These are phyloP conservation scores for Zalophus californianus DNA, from an alignment of 2,797 vertebrate species.

Conservation along the genomic window DNA sequence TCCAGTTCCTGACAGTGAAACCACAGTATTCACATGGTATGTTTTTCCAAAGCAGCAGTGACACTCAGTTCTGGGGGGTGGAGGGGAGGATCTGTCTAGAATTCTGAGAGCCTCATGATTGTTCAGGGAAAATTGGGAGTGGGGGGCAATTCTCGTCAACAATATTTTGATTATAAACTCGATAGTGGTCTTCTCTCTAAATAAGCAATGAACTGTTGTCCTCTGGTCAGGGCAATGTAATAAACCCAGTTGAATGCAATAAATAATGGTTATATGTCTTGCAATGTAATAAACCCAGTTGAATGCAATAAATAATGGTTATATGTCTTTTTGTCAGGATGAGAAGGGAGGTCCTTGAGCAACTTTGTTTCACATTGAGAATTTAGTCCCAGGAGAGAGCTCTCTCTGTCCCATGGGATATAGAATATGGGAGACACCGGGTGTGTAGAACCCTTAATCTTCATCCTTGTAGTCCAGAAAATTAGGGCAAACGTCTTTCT, in stretches of 20 bases:
- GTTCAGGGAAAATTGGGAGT: neutral
- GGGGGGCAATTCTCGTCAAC: constrained; percentile 44
- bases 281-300: neutral
- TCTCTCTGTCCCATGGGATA: neutral
- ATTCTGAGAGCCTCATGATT: neutral
- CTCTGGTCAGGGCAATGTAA: neutral
- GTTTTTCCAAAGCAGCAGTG: constrained; percentile 29
- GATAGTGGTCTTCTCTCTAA: constrained; percentile 9
- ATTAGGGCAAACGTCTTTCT: neutral
- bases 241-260: constrained; percentile 45
- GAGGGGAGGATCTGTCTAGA: neutral
- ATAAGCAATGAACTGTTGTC: constrained; percentile 43
- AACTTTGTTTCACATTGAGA: neutral
- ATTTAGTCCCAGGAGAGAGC: neutral
- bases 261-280: constrained; percentile 56
- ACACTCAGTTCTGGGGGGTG: neutral
- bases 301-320: constrained; percentile 60
- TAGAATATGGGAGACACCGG: neutral
- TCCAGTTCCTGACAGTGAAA: neutral
- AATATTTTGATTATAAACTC: constrained; percentile 17
- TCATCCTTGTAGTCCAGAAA: neutral
- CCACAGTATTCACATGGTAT: neutral
- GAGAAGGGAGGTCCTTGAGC: constrained; percentile 13
- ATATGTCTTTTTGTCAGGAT: neutral
- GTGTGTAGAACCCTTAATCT: neutral